Base-by-base conservation (phyloP, 2,888 invertebrate species). In the Eilema caniola region DNA sequence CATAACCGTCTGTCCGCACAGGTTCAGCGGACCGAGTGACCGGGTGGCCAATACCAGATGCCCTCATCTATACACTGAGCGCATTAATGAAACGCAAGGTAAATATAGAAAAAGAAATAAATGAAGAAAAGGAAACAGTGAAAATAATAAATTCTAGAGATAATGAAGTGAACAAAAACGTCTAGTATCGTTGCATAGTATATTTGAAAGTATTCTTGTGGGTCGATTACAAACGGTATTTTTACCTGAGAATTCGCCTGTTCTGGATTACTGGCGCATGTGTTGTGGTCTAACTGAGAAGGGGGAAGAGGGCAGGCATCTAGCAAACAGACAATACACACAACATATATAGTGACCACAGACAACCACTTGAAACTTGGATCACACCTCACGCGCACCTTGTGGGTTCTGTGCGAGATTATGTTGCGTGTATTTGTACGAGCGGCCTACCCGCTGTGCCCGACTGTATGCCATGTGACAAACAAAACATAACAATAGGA, bases 271-370 rank as follows among this genome's bases (percentile, higher is more conserved):
- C 95, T 95, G 95, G 95, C 95, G 97, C 96, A 97, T 97, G 97
- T 97, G 97, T 97, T 97, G 97, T 97, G 97, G 97, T 97, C 97
- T 97, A 97, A 97, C 97, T 97, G 96, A 96, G 96, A 96, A 97
- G 97, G 97, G 97, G 97, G 97, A 97, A 97, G 97, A 97, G 97
- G 97, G 97, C 98, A 98, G 98, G 98, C 98, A 98, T 98, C 98
- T 98, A 98, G 98, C 98, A 98, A 98, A 95, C 98, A 98, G 97
- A 98, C 97, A 98, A 98, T 97, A 97, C 96, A 96, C 96, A 96
- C 96, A 96, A 96, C 96, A 96, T 96, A 96, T 95, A 95, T 95
- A 95, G 95, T 95, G 95, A 95, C 94, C 95, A 95, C 95, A 95
- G 94, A 95, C 93, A 94, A 94, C 93, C 93, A 93, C 93, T 92